A percentile compares a stretch with the other conserved stretches of the same genome.
phyloP scores from a whole-genome alignment of 2,888 invertebrate genomes.

The Tupiocoris notatus region DNA sequence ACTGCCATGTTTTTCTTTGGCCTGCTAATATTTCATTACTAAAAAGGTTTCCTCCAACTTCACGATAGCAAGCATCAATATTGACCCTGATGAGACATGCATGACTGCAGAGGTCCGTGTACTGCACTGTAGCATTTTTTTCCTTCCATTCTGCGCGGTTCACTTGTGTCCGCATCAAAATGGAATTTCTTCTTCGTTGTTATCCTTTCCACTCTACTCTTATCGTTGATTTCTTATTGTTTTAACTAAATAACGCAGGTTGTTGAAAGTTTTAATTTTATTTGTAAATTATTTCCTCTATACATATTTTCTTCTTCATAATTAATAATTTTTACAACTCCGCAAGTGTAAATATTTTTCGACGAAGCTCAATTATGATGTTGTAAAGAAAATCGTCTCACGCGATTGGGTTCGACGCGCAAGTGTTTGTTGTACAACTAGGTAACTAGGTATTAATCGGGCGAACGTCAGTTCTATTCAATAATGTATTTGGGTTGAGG shows the following conservation, averaged over 20 bases:
- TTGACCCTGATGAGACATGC: too few species aligned
- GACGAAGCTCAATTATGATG: conserved; percentile 34
- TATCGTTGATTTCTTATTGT: conserved; percentile 17
- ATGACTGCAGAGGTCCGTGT: too few species aligned
- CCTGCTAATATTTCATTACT: too few species aligned
- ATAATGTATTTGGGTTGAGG: too few species aligned
- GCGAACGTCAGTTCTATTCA: too few species aligned
- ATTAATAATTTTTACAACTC: conserved; percentile 31
- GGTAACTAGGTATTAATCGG: neutral
- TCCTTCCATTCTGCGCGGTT: too few species aligned
- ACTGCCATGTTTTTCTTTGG: too few species aligned
- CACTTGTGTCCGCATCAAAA: too few species aligned
- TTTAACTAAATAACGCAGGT: conserved; percentile 23
- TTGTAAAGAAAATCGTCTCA: neutral
- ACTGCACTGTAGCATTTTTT: too few species aligned
- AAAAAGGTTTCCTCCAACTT: too few species aligned
- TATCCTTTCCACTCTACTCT: neutral
- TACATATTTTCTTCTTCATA: conserved; percentile 16
- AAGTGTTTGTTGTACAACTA: conserved; percentile 2
- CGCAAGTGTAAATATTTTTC: conserved; percentile 35
- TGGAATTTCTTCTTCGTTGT: conserved; percentile 10
- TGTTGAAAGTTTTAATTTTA: conserved; percentile 29
- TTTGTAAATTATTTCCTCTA: conserved; percentile 38
- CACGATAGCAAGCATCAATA: too few species aligned
- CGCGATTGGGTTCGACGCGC: conserved; percentile 14